Percentiles rank a stretch among this genome's conserved stretches.
Evolutionary conservation across 2,888 invertebrate species (phyloP).

Genomic region (Hemicrepidius hirtus): DNA sequence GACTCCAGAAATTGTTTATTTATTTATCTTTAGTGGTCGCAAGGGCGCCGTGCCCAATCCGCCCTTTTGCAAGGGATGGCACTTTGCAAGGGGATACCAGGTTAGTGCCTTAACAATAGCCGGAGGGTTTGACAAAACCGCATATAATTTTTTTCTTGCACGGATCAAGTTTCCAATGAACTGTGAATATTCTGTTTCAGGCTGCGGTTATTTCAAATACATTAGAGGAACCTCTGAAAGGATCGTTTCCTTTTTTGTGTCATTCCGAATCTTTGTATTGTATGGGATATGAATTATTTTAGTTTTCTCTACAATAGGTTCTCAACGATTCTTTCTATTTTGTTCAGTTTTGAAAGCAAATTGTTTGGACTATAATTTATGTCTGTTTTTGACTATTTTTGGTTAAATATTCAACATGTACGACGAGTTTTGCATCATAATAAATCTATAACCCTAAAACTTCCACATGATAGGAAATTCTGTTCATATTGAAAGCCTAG

Average conservation of each 20-base stretch:
- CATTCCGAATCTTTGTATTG: constrained; percentile 35
- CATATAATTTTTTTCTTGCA: constrained; percentile 65
- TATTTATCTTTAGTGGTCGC: constrained; percentile 55
- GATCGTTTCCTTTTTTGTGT: constrained; percentile 45
- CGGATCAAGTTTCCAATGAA: constrained; percentile 63
- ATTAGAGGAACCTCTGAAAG: constrained; percentile 44
- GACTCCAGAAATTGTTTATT: constrained; percentile 52
- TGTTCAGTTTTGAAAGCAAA: constrained; percentile 30
- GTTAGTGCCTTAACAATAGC: constrained; percentile 61
- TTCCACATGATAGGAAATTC: neutral
- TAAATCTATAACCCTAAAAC: constrained; percentile 8
- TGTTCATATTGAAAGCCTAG: constrained; percentile 3
- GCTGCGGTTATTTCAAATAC: constrained; percentile 50
- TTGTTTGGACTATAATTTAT: constrained; percentile 33
- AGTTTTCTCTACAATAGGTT: constrained; percentile 34
- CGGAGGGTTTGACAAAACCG: constrained; percentile 67
- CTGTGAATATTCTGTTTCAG: constrained; percentile 62
- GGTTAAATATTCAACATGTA: constrained; percentile 19
- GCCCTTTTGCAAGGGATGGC: constrained; percentile 42
- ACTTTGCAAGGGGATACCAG: constrained; percentile 51
- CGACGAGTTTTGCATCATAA: constrained; percentile 21
- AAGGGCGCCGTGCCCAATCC: constrained; percentile 42
- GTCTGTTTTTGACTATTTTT: constrained; percentile 2
- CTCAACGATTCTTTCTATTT: constrained; percentile 25
- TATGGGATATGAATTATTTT: constrained; percentile 42